A percentile compares a stretch with the other conserved stretches of the same genome.
Evolutionary conservation across 2,888 invertebrate species (phyloP).

Genomic region (Darwinula stevensoni): DNA sequence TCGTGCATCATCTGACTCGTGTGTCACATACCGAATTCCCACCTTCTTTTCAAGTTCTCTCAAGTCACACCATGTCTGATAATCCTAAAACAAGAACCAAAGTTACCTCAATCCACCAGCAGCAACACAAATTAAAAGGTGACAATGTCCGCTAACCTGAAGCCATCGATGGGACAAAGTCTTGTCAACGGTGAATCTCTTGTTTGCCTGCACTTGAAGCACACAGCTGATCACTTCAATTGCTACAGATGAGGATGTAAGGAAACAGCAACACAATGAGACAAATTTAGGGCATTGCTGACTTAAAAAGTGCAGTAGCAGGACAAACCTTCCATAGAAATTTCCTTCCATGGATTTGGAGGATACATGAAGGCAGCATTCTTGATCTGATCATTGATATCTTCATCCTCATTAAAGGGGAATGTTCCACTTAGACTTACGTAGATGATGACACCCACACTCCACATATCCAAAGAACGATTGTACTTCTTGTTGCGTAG

Average conservation of each 20-base stretch:
- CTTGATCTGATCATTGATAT: constrained; percentile 96
- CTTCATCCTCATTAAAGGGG: constrained; percentile 98
- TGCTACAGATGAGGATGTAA: no score
- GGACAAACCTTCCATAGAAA: constrained; percentile 56
- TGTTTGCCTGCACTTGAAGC: constrained; percentile 59
- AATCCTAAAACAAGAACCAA: constrained; percentile 27
- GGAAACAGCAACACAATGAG: no score
- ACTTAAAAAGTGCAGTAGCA: no score
- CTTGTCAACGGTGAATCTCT: constrained; percentile 85
- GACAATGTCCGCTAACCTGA: constrained; percentile 29
- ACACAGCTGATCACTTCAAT: constrained; percentile 93
- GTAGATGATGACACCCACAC: constrained; percentile 94
- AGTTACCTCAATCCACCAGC: neutral
- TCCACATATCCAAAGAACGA: constrained; percentile 98
- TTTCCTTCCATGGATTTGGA: constrained; percentile 85
- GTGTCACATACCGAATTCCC: constrained; percentile 53
- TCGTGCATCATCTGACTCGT: constrained; percentile 71
- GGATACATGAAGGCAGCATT: constrained; percentile 99
- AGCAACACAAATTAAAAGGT: neutral
- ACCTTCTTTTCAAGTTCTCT: constrained; percentile 51
- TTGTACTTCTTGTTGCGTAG: constrained; percentile 95
- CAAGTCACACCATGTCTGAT: constrained; percentile 80
- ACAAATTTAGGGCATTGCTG: no score
- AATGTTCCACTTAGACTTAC: constrained; percentile 95
- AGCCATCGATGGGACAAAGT: constrained; percentile 82